These are phyloP conservation scores for Siniperca undulata DNA, from an alignment of 2,797 vertebrate genomes.

Conservation along the genomic window DNA sequence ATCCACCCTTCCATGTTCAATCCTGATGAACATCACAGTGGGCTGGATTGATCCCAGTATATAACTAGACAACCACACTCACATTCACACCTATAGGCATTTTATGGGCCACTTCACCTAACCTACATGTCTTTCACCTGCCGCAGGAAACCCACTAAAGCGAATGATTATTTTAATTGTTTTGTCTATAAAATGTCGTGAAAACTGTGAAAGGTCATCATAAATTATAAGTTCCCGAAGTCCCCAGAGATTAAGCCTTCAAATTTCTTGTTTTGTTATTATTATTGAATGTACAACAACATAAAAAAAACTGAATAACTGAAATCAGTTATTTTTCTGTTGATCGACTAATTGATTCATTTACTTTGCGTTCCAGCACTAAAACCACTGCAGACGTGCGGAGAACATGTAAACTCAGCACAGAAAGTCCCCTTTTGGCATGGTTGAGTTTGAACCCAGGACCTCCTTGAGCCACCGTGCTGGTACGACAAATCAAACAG, in stretches of 20 bases:
- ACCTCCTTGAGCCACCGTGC: not conserved
- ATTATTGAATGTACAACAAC: no score
- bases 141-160: not conserved
- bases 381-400: not conserved
- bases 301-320: no score
- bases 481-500: not conserved
- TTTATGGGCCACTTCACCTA: not conserved
- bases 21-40: not conserved
- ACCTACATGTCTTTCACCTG: not conserved
- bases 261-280: not conserved
- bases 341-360: rapidly evolving
- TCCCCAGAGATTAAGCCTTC: no score
- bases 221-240: no score
- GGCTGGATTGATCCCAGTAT: not conserved
- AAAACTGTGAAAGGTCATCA: not conserved
- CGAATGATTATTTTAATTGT: not conserved
- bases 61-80: not conserved
- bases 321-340: no score
- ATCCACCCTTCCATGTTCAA: not conserved
- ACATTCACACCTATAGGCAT: not conserved
- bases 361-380: not conserved
- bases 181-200: not conserved
- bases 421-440: not conserved
- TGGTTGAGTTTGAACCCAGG: not conserved
- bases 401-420: not conserved